Base-by-base conservation (phyloP, 2,797 vertebrate genomes). In the Crypturellus tataupa region DNA sequence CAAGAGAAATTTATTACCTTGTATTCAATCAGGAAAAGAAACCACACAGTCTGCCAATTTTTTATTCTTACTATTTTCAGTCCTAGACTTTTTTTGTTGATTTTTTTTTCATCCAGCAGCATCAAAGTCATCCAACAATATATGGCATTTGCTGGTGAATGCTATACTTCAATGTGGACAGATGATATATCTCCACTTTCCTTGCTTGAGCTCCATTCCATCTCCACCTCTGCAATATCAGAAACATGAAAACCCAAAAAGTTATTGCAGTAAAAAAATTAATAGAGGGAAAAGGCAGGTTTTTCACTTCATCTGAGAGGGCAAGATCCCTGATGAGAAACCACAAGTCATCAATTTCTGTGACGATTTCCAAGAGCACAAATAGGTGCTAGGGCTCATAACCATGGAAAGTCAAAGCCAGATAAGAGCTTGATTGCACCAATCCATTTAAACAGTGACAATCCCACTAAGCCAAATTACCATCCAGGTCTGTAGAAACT, bases 341-440 rank as follows among this genome's bases (percentile, higher is more conserved):
- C 88, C 39, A 80, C 60, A 87, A 90, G 51, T 77, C 88, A 85
- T 79, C 27, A 75, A 92, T 65, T 82, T 78, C 89, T 94, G 81
- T 84, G 86, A 82, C 64, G 65, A 39, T 58, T 94, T 96, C 89
- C 79, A 95, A 89, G 95, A 82, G 79, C 65, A 89, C 76, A 83
- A 37, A 80, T n/a, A 92, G 86, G 81, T 79, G 55, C 55, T 73
- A 44, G 75, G 73, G 39, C 90, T 93, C 4, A 3, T 37, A 72
- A 84, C 68, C 67, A 64, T 4, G 23, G 56, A 25, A 89, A 88
- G 44, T 23, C 67, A 59, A 76, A 92, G 62, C 62, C 7, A 82
- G 58, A 77, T 72, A 80, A 42, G 2, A 75, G 55, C 40, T 76
- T 40, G 70, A 88, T 29, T 90, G 56, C 73, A 81, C 46, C 78